phyloP scores from a whole-genome alignment of 2,797 vertebrate genomes.

The Sardinella longiceps region DNA sequence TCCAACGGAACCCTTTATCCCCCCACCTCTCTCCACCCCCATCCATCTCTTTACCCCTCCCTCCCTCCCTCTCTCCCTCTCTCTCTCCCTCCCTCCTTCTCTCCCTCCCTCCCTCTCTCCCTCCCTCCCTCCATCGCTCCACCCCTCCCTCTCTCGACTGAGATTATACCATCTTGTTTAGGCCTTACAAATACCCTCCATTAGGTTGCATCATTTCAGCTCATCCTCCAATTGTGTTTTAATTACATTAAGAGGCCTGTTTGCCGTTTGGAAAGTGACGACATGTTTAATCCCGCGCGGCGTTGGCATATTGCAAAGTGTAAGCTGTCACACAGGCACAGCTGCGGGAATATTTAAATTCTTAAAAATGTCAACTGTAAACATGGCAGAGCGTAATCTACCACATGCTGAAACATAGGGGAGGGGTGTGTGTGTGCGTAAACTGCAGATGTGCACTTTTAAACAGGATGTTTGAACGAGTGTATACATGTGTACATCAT shows the following conservation, averaged over 20 bases:
- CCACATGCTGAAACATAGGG: background rate
- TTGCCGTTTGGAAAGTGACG: background rate
- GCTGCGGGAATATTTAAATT: background rate
- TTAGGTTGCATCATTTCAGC: slow-evolving; percentile 50
- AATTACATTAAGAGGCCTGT: slow-evolving; percentile 35
- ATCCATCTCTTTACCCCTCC: background rate
- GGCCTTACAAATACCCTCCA: slow-evolving; percentile 29
- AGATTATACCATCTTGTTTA: slow-evolving; percentile 63
- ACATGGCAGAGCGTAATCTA: background rate
- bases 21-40: background rate
- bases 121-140: background rate
- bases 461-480: slow-evolving; percentile 23
- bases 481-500: background rate
- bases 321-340: background rate
- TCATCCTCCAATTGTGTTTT: slow-evolving; percentile 34
- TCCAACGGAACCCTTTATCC: too few species aligned
- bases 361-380: background rate
- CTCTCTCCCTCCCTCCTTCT: background rate
- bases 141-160: slow-evolving; percentile 35
- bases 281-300: background rate
- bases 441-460: background rate
- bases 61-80: background rate
- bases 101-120: background rate
- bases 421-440: background rate
- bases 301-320: background rate